These are phyloP conservation scores for Phyllotreta cruciferae DNA, from an alignment of 2,888 invertebrate genomes.

Conservation along the genomic window DNA sequence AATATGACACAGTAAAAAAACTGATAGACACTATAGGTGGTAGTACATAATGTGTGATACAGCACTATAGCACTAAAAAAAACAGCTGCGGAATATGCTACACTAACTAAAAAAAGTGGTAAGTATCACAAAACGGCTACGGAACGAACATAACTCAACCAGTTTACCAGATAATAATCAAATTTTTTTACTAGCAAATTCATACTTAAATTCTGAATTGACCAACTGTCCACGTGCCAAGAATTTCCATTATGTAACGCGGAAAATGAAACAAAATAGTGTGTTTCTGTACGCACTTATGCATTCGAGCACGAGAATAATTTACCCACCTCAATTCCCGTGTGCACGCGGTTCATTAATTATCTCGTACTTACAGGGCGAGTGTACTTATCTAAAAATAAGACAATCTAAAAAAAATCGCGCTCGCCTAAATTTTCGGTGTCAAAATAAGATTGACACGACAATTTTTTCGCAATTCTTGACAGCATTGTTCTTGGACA, in stretches of 20 bases:
- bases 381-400: conserved; percentile 12
- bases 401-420: background rate
- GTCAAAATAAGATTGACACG: conserved; percentile 21
- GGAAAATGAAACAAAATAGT: conserved; percentile 10
- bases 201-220: conserved; percentile 31
- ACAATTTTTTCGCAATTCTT: conserved; percentile 27
- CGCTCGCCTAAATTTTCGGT: conserved; percentile 14
- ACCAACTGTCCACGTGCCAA: conserved; percentile 36
- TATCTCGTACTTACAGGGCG: background rate
- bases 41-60: conserved; percentile 47
- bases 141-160: conserved; percentile 40
- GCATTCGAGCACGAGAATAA: background rate
- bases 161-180: background rate
- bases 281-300: background rate
- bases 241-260: conserved; percentile 32
- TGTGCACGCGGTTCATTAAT: background rate
- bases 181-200: conserved; percentile 26
- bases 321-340: background rate
- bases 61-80: conserved; percentile 51
- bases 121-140: conserved; percentile 37
- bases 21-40: conserved; percentile 52
- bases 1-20: conserved; percentile 47
- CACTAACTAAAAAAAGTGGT: conserved; percentile 41
- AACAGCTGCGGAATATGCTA: conserved; percentile 48
- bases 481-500: conserved; percentile 29